These are phyloP conservation scores for Artibeus jamaicensis DNA, from an alignment of 2,797 vertebrate species.

Conservation along the genomic window DNA sequence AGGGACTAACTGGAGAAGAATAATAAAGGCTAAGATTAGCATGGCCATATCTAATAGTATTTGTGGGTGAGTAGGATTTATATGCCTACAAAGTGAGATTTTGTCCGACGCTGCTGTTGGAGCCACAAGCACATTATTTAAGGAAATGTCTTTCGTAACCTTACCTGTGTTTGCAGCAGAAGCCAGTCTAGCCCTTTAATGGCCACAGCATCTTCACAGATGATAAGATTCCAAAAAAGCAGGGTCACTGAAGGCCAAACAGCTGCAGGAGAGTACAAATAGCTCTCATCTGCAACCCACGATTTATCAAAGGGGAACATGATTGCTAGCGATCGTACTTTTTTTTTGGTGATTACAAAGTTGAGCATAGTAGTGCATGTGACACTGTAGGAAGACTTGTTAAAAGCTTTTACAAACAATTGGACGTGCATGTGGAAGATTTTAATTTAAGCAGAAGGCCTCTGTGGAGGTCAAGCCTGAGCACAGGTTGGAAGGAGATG, in stretches of 20 bases:
- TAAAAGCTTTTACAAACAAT: constrained; percentile 57
- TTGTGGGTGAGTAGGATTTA: not conserved
- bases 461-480: constrained; percentile 47
- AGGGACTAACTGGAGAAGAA: not conserved
- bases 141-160: not conserved
- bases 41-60: not conserved
- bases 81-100: not conserved
- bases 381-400: constrained; percentile 56
- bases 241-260: constrained; percentile 73
- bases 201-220: constrained; percentile 33
- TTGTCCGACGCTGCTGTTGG: not conserved
- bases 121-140: not conserved
- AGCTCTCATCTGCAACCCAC: constrained; percentile 67
- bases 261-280: constrained; percentile 73
- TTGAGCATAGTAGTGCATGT: constrained; percentile 64
- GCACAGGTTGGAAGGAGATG: not conserved
- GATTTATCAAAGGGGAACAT: constrained; percentile 63
- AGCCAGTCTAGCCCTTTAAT: constrained; percentile 28
- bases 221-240: constrained; percentile 61
- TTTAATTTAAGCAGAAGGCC: constrained; percentile 52
- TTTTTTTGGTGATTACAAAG: constrained; percentile 73
- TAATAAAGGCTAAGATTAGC: not conserved
- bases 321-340: constrained; percentile 74
- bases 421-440: constrained; percentile 24
- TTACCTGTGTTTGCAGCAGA: not conserved